Conservation (phyloP, 2,113 vertebrate genomes). For the Pungitius pungitius region DNA sequence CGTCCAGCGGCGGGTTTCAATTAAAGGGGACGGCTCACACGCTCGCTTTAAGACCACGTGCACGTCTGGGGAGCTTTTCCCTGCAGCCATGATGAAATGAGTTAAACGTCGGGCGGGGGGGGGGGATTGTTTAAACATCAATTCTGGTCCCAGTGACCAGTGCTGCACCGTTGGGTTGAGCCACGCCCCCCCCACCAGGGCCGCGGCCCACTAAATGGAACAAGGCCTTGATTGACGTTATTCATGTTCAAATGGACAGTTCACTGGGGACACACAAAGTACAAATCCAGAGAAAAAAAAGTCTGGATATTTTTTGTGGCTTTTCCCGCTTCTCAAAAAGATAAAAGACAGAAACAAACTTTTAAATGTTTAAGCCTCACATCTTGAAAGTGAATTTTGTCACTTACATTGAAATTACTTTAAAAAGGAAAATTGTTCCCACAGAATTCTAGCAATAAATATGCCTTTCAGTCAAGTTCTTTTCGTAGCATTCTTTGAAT, state of each 20-base stretch:
- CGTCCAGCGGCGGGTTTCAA: slow-evolving; percentile 75
- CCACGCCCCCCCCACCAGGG: not conserved
- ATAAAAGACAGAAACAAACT: not conserved
- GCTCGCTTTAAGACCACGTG: not conserved
- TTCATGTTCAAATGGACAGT: not conserved
- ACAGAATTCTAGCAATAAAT: not conserved
- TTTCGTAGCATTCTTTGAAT: too few species aligned
- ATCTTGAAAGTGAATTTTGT: not conserved
- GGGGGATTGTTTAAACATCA: too few species aligned
- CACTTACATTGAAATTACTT: not conserved
- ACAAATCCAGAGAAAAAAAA: too few species aligned
- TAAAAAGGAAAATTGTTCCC: not conserved
- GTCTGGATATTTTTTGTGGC: not conserved
- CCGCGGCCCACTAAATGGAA: not conserved
- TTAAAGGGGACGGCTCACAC: not conserved
- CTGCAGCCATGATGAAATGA: not conserved
- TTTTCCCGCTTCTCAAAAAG: not conserved
- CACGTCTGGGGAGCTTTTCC: not conserved
- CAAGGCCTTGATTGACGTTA: not conserved
- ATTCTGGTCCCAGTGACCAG: too few species aligned
- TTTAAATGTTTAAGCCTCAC: not conserved
- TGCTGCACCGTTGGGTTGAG: too few species aligned
- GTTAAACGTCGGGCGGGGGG: too few species aligned
- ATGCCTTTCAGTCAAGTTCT: not conserved
- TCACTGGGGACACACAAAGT: not conserved